A percentile compares a stretch with the other conserved stretches of the same genome.
Conservation (phyloP, 2,113 vertebrate genomes). For the Acanthisitta chloris region DNA sequence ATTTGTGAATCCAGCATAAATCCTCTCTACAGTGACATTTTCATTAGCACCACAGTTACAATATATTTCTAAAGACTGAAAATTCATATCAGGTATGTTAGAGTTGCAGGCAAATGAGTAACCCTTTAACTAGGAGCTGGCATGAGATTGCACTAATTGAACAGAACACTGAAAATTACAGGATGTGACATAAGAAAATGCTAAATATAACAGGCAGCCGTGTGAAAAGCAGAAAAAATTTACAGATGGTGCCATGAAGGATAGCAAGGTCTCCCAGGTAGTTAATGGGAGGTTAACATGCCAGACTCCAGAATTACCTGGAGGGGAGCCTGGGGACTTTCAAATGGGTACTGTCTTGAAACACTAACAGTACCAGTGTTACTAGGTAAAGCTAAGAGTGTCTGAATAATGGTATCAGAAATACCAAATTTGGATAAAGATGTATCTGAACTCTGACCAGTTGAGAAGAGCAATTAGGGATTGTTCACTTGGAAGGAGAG, state of each 20-base stretch:
- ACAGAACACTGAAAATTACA: background rate
- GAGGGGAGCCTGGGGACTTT: accelerated
- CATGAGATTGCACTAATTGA: background rate
- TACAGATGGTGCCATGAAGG: background rate
- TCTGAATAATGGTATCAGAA: background rate
- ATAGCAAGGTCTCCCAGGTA: background rate
- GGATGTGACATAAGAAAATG: background rate
- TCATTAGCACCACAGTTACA: background rate
- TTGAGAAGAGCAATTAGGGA: background rate
- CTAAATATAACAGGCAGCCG: accelerated
- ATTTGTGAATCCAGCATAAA: background rate
- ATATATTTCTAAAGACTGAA: background rate
- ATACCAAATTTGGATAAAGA: background rate
- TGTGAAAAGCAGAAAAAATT: background rate
- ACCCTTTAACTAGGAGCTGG: background rate
- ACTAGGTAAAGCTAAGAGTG: background rate
- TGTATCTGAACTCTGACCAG: background rate
- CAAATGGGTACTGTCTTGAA: background rate
- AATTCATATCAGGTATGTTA: background rate
- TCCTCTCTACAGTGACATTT: background rate
- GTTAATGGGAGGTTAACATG: background rate
- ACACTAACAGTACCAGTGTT: background rate
- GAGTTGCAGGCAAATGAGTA: background rate
- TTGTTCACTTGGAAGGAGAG: background rate
- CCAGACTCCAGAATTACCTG: background rate